Evolutionary conservation across 1,140 invertebrate genomes (phyloP), one percentile per base, ranked within the genome.

Genomic region (Mycetomoellerius zeteki): DNA sequence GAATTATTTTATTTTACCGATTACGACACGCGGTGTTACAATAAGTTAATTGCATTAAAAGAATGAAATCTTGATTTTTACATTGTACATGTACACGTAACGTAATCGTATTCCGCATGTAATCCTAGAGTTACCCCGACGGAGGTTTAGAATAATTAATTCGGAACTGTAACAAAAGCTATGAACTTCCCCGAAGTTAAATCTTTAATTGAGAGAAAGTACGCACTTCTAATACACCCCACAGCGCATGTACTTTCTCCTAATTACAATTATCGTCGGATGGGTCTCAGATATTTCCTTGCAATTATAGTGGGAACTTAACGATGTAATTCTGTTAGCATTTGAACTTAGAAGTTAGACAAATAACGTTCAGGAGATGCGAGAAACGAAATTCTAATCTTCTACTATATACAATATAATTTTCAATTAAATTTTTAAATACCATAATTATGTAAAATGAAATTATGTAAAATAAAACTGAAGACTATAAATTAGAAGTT

Each of bases 191-290:
- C 54, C 54, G 54, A 50, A 69, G 33, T 58, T 82, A 72, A 60
- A 82, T 72, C 56, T 50, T 60, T 81, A 81, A 72, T 81, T 73
- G 37, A 19, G 80, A 84, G 80, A 84, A 84, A 84, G 80, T 84
- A 62, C 54, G n/a, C 50, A 19, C 52, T 73, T 73, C 56, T 75
- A 73, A 27, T 33, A 75, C n/a, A 84, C n/a, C 24, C 54, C 37
- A 43, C 12, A 21, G 19, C 56, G 24, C n/a, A 14, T 19, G 8
- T 60, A 75, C 80, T 75, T 84, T 84, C 69, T 75, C 69, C 58
- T 37, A 60, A 60, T 84, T 82, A 73, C 54, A 82, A 60, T 82
- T 75, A 73, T 73, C 7, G 3, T 47, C n/a, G 14, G 8, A 7
- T 37, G 19, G 43, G n/a, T 72, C 10, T 50, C 7, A 73, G 21